These are phyloP conservation scores for Neoaliturus tenellus DNA, from an alignment of 2,888 invertebrate genomes.

Conservation along the genomic window DNA sequence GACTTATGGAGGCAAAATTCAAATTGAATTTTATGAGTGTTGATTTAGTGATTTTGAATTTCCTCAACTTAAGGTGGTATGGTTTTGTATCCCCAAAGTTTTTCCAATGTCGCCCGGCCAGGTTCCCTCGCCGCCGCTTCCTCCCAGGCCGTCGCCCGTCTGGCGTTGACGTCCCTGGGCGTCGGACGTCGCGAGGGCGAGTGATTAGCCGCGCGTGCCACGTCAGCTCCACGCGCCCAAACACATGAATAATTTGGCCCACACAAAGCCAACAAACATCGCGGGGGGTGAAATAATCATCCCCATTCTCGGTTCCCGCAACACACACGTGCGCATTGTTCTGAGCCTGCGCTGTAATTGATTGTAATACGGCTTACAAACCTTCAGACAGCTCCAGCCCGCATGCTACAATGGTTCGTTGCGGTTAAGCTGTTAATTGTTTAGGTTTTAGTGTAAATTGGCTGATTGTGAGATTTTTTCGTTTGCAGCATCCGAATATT, in stretches of 20 bases:
- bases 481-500: no score
- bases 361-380: slow-evolving; percentile 39
- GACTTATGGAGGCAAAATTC: no score
- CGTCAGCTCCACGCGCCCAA: slow-evolving; percentile 56
- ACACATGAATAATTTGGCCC: slow-evolving; percentile 57
- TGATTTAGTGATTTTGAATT: no score
- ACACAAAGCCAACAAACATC: slow-evolving; percentile 57
- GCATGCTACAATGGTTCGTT: not conserved
- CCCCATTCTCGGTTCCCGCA: slow-evolving; percentile 57
- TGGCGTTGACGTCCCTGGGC: not conserved
- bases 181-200: not conserved
- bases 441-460: no score
- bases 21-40: no score
- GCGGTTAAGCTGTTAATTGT: not conserved
- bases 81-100: no score
- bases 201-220: slow-evolving; percentile 54
- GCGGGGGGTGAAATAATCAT: slow-evolving; percentile 57
- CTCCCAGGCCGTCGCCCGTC: not conserved
- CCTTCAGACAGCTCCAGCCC: not conserved
- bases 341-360: slow-evolving; percentile 50
- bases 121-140: not conserved
- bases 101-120: no score
- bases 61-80: no score
- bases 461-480: no score
- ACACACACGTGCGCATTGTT: slow-evolving; percentile 55